A percentile compares a stretch with the other conserved stretches of the same genome.
phyloP scores from a whole-genome alignment of 2,113 vertebrate genomes.

The Myodes glareolus region DNA sequence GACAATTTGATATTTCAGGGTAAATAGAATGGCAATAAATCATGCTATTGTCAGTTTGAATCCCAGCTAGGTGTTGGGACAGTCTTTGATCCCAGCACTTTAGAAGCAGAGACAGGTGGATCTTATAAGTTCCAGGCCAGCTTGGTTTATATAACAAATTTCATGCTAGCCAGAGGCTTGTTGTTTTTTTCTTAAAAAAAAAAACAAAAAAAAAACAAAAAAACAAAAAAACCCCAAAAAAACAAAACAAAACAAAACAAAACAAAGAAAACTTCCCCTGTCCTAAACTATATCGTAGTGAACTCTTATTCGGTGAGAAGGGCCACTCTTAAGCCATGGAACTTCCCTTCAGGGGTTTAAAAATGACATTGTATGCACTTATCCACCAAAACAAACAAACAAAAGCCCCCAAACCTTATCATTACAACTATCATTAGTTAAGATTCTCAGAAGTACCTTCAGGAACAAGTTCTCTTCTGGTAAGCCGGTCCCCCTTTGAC shows the following conservation, averaged over 20 bases:
- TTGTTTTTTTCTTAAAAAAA: too few relatives aligned
- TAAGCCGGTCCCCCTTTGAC: not conserved
- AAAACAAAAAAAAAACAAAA: too few relatives aligned
- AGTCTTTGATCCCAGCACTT: not conserved
- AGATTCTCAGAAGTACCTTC: not conserved
- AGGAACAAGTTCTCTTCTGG: not conserved
- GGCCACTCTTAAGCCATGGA: not conserved
- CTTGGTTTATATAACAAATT: not conserved
- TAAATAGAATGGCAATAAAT: not conserved
- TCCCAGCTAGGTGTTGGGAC: too few relatives aligned
- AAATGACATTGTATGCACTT: not conserved
- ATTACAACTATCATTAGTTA: not conserved
- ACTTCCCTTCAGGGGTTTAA: not conserved
- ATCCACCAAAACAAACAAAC: not conserved
- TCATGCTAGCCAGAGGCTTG: not conserved
- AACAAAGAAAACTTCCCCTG: not conserved
- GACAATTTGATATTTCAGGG: not conserved
- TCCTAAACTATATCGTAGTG: not conserved
- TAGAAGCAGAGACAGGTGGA: not conserved
- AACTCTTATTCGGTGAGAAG: not conserved
- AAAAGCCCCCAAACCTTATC: not conserved
- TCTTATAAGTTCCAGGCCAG: not conserved
- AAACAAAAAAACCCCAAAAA: too few relatives aligned
- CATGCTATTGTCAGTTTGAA: too few relatives aligned
- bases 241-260: too few relatives aligned